Evolutionary conservation across 2,888 invertebrate genomes (phyloP).

Genomic region (Timandra comae): DNA sequence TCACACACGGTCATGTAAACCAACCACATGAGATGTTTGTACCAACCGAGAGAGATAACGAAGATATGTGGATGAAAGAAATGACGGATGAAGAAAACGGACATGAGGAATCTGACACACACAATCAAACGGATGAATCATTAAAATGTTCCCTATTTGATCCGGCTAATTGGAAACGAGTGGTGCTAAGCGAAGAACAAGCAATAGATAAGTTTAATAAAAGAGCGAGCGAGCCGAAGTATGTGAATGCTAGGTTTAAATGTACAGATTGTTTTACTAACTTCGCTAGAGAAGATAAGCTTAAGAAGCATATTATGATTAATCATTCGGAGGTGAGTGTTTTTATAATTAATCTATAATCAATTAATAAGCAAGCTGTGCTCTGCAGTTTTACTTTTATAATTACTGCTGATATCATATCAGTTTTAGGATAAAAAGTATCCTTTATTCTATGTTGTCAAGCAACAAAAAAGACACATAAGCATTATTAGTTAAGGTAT

Average conservation of each 20-base stretch:
- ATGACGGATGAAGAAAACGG: no score
- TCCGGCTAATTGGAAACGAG: constrained; percentile 46
- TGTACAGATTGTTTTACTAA: constrained; percentile 50
- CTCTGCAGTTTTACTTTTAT: background rate
- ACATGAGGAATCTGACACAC: no score
- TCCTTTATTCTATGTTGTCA: no score
- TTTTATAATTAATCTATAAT: background rate
- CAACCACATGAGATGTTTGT: no score
- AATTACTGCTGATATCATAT: background rate
- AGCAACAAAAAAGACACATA: background rate
- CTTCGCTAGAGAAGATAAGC: constrained; percentile 52
- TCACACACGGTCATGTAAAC: no score
- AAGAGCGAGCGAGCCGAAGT: constrained; percentile 39
- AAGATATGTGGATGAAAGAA: no score
- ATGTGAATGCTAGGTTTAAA: constrained; percentile 40
- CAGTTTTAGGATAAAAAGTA: background rate
- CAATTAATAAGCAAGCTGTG: background rate
- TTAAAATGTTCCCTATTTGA: constrained; percentile 28
- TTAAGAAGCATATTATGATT: constrained; percentile 43
- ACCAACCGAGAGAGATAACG: no score
- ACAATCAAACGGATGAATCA: no score
- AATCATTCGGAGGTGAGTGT: constrained; percentile 45
- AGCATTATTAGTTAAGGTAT: no score
- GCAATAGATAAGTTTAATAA: constrained; percentile 46
- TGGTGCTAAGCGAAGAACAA: constrained; percentile 46